phyloP scores from a whole-genome alignment of 2,113 vertebrate genomes.

The Parotia lawesii region DNA sequence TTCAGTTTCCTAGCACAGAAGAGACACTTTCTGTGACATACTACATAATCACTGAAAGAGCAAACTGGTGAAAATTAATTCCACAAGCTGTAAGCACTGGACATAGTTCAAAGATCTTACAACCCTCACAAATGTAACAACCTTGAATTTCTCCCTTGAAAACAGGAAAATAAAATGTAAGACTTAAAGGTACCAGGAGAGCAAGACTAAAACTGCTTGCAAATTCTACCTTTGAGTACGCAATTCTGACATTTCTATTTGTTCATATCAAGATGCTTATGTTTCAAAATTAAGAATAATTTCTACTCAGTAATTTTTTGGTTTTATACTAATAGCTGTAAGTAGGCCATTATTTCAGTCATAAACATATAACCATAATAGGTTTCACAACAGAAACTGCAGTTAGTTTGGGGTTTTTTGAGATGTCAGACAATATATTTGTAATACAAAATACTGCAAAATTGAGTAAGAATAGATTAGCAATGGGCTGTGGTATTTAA shows the following conservation, averaged over 20 bases:
- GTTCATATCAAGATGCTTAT: background rate
- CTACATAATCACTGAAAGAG: background rate
- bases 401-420: background rate
- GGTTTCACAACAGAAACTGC: background rate
- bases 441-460: background rate
- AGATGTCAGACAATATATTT: background rate
- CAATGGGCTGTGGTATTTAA: background rate
- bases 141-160: background rate
- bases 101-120: background rate
- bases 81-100: background rate
- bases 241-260: background rate
- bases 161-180: background rate
- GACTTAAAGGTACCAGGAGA: background rate
- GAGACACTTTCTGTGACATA: background rate
- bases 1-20: background rate
- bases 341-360: background rate
- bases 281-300: background rate
- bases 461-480: background rate
- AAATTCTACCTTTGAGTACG: background rate
- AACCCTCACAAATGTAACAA: background rate
- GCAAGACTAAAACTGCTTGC: background rate
- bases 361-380: background rate
- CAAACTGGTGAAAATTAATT: conserved; percentile 10
- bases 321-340: background rate
- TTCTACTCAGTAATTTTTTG: background rate